Evolutionary conservation across 2,888 invertebrate genomes (phyloP), one percentile per base, ranked within the genome.

Genomic region (Synergus itoensis): DNA sequence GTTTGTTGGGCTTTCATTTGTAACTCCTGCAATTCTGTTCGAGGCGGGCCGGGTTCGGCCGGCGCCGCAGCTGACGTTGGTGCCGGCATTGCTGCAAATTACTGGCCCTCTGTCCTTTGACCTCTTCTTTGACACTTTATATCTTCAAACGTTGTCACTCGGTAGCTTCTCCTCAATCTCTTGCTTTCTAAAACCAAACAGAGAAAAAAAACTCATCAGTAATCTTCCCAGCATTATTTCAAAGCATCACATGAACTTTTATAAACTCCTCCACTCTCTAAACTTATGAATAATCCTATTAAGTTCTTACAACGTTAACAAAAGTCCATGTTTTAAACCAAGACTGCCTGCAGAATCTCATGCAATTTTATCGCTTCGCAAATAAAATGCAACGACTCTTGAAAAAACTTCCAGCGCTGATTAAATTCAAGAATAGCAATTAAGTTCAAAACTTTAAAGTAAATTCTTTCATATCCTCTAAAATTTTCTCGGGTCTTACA

Each of bases 21-120:
- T 86, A 98, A 93, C 93, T 98, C 97, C 92, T 98, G 97, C 89
- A 98, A 94, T 93, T 98, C 98, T 87, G 97, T 96, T 92, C 95
- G 94, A 80, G 97, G 97, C 87, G 95, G 95, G 81, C 94, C 95
- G 95, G 91, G 93, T 94, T 89, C 94, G 94, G 80, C 93, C 93
- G 83, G 93, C 92, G 84, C 94, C 83, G 88, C 87, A 90, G 94
- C 92, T 88, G 94, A 90, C 87, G 92, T 92, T 81, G 92, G 91
- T 85, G 92, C 92, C 84, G 93, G 92, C 92, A 93, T 93, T 80
- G 77, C 77, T 79, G 63, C 48, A 63, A 77, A 43, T 65, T 53
- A 64, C 40, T 36, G 64, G 43, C 77, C 64, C 76, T 53, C 36
- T 73, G 18, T 48, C 48, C 36, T 45, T 73, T 73, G 48, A 53